Evolutionary conservation across 1,140 invertebrate genomes (phyloP), one percentile per base, ranked within the genome.

Genomic region (Bombus impatiens): DNA sequence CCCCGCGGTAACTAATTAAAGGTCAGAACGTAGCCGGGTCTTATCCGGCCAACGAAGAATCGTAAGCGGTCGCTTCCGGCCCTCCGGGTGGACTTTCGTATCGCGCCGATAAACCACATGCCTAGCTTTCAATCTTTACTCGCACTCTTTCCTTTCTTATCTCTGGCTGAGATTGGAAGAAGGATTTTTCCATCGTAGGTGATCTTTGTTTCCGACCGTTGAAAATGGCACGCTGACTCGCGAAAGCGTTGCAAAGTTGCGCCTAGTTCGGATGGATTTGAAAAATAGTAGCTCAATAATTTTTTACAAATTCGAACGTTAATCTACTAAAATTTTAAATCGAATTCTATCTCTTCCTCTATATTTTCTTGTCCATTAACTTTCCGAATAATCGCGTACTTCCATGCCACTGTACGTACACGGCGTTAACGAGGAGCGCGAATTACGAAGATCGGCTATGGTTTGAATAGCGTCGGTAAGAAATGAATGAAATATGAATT

Each of bases 1-100:
- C 88, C 87, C 84, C 85, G 91, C 89, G 90, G 92, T 92, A 94
- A 93, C 92, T 94, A 94, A 94, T 94, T 94, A 93, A 94, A 94
- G 94, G 93, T 94, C 94, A 94, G 92, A 67, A 86, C 90, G 87
- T 68, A 90, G 82, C 81, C 85, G 42, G 82, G 83, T 88, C 91
- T 92, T 92, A 87, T 92, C 88, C 87, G 86, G 89, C 72, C 84
- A 91, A 89, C 88, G 89, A 84, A 84, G 70, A 83, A 75, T 76
- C 87, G 89, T 93, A 94, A 94, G 90, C 92, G 91, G 79, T 79
- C 88, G 87, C 86, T 94, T 94, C 93, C 93, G 92, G 92, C 89
- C 88, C 82, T 86, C 88, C 85, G 81, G 85, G 77, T 90, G 84
- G 77, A 83, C 79, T 88, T 92, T 86, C 87, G 89, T 89, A 91